A percentile compares a stretch with the other conserved stretches of the same genome.
These are phyloP conservation scores for Porites cylindrica DNA, from an alignment of 92 coral and sea anemone genomes.

Conservation along the genomic window DNA sequence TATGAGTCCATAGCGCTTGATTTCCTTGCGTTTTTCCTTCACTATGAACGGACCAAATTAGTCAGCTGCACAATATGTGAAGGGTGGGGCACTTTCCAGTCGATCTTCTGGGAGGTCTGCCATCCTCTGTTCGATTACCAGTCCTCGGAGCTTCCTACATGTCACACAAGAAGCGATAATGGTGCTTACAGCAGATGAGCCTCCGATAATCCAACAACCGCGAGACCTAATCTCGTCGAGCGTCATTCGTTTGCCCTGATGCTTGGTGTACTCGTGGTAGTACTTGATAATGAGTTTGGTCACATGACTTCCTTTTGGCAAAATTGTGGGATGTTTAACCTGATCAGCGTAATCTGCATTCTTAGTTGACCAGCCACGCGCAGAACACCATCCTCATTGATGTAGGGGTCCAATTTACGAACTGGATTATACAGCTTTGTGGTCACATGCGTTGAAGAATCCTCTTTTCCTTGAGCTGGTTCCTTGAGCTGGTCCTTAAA, in stretches of 20 bases:
- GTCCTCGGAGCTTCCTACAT: conserved; percentile 61
- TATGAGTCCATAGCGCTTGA: conserved; percentile 70
- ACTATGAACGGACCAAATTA: conserved; percentile 60
- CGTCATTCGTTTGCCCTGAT: no score
- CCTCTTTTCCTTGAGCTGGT: background rate
- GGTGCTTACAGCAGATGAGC: conserved; percentile 44
- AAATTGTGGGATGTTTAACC: conserved; percentile 57
- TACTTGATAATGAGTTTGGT: background rate
- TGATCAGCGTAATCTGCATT: conserved; percentile 31
- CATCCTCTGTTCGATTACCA: no score
- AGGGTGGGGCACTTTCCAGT: no score
- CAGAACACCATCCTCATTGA: conserved; percentile 56
- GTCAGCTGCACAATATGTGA: conserved; percentile 4
- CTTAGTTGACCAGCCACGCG: conserved; percentile 69
- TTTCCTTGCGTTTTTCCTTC: conserved; percentile 64
- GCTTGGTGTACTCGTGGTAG: conserved; percentile 3
- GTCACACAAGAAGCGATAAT: conserved; percentile 34
- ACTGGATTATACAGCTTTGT: conserved; percentile 38
- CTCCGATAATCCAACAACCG: conserved; percentile 80
- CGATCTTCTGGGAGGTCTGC: no score
- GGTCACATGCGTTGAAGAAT: background rate
- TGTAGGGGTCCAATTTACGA: conserved; percentile 66
- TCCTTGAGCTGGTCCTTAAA: conserved; percentile 50
- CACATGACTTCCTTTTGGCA: conserved; percentile 50
- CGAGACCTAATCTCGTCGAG: background rate